These are phyloP conservation scores for Idaea straminata DNA, from an alignment of 2,888 invertebrate genomes.

Conservation along the genomic window DNA sequence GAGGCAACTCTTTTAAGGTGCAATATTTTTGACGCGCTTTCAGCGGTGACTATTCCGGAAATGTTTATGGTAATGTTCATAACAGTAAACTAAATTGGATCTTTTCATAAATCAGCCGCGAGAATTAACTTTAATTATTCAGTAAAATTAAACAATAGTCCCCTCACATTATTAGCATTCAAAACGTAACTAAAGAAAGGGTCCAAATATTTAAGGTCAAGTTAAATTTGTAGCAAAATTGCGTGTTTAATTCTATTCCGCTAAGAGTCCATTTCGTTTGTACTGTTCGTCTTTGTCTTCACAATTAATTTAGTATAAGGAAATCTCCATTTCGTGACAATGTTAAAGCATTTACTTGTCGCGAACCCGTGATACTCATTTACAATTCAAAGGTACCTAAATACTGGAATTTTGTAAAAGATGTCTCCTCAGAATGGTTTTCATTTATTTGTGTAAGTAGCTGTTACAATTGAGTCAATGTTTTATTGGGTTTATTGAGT, in stretches of 20 bases:
- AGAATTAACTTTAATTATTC: slow-evolving; percentile 74
- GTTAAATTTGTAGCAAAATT: slow-evolving; percentile 62
- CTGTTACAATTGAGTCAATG: neutral
- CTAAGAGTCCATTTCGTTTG: slow-evolving; percentile 66
- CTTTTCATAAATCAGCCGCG: slow-evolving; percentile 53
- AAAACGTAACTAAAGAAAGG: slow-evolving; percentile 69
- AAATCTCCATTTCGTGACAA: slow-evolving; percentile 70
- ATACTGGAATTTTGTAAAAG: slow-evolving; percentile 22
- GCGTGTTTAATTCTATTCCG: slow-evolving; percentile 60
- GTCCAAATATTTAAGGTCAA: slow-evolving; percentile 72
- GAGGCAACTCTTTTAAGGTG: neutral
- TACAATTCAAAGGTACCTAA: slow-evolving; percentile 45
- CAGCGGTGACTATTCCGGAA: slow-evolving; percentile 14
- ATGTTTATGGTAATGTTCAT: slow-evolving; percentile 44
- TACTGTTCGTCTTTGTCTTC: slow-evolving; percentile 44
- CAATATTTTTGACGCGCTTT: slow-evolving; percentile 10
- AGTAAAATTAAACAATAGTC: slow-evolving; percentile 68
- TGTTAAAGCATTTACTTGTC: slow-evolving; percentile 63
- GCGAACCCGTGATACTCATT: slow-evolving; percentile 49
- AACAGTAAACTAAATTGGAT: slow-evolving; percentile 53
- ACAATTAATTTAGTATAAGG: slow-evolving; percentile 72
- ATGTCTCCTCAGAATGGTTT: neutral
- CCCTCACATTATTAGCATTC: slow-evolving; percentile 75
- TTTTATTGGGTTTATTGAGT: neutral
- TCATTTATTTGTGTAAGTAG: neutral